Conservation (phyloP, 2,888 invertebrate genomes). For the Lasioglossum zephyrum region DNA sequence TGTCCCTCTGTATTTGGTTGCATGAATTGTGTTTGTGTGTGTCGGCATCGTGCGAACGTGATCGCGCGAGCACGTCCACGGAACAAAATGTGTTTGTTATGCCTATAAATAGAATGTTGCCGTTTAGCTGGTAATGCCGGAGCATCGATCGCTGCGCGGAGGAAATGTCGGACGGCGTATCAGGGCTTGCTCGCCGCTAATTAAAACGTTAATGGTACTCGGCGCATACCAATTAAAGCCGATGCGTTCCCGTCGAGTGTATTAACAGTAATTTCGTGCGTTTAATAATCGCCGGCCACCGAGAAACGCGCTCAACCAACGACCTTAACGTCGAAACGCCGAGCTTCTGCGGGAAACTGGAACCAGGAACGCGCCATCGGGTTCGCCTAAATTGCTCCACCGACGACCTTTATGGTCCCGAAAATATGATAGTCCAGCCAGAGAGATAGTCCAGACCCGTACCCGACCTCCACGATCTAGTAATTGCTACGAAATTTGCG, state of each 20-base stretch:
- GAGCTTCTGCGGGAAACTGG: conserved; percentile 6
- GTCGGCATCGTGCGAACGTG: not conserved
- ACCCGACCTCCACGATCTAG: not conserved
- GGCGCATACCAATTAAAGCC: conserved; percentile 56
- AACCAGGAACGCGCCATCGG: not conserved
- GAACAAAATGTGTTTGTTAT: conserved; percentile 34
- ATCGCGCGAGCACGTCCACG: conserved; percentile 4
- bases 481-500: not conserved
- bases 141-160: conserved; percentile 53
- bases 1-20: no score
- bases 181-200: conserved; percentile 49
- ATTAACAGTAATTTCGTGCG: conserved; percentile 56
- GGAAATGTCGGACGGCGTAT: conserved; percentile 56
- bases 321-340: conserved; percentile 3
- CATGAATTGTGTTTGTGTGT: not conserved
- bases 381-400: not conserved
- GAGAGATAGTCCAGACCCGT: not conserved
- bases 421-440: not conserved
- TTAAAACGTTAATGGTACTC: conserved; percentile 61
- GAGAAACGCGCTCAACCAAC: not conserved
- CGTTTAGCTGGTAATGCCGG: conserved; percentile 45
- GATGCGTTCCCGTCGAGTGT: conserved; percentile 53
- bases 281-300: conserved; percentile 49
- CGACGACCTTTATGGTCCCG: not conserved
- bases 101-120: conserved; percentile 43